Evolutionary conservation across 2,113 vertebrate genomes (phyloP).

Genomic region (Passer montanus): DNA sequence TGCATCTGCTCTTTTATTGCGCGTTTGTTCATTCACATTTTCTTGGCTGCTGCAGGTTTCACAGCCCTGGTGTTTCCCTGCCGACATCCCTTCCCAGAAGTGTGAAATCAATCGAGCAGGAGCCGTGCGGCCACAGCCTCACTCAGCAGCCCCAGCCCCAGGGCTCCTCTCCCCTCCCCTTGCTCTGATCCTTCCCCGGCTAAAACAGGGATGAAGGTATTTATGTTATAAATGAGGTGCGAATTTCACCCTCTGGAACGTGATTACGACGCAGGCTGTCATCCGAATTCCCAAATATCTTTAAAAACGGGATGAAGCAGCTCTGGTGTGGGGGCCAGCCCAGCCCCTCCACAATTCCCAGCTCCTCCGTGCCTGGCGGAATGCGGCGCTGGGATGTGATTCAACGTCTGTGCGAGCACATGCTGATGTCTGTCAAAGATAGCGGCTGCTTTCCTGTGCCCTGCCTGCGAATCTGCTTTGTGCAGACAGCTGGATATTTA

Average conservation of each 20-base stretch:
- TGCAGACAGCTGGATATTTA: slow-evolving; percentile 84
- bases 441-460: background rate
- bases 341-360: background rate
- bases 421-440: slow-evolving; percentile 75
- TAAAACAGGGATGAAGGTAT: background rate
- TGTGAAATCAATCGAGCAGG: background rate
- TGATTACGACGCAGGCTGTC: background rate
- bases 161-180: background rate
- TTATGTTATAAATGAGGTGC: background rate
- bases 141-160: background rate
- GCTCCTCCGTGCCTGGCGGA: background rate
- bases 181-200: rapidly evolving
- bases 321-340: background rate
- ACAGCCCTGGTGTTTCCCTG: background rate
- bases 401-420: slow-evolving; percentile 43
- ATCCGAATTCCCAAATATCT: background rate
- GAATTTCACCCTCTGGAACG: background rate
- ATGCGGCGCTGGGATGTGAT: background rate
- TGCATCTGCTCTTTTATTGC: background rate
- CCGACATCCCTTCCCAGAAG: slow-evolving; percentile 1
- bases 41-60: background rate
- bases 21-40: background rate
- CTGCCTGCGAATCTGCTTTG: background rate
- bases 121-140: background rate
- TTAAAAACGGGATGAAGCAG: background rate